phyloP scores from a whole-genome alignment of 1,140 invertebrate genomes.

The Potamilus streckersoni region DNA sequence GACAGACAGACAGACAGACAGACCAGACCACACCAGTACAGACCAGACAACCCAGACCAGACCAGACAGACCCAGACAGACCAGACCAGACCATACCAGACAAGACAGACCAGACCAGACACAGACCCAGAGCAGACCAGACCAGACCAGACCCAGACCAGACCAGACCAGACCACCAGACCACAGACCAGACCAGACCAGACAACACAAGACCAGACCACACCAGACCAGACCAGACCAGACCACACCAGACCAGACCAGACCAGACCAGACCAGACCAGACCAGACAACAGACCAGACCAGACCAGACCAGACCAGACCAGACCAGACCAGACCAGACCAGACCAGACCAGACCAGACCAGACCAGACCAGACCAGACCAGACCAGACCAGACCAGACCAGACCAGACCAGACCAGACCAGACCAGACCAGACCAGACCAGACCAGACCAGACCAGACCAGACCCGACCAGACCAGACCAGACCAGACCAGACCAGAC shows the following conservation, averaged over 20 bases:
- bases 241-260: slow-evolving; percentile 1
- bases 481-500: no score
- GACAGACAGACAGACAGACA: background rate
- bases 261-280: slow-evolving; percentile 5
- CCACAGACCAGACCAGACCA: background rate
- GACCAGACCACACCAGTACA: no score
- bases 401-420: background rate
- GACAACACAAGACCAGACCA: background rate
- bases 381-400: slow-evolving; percentile 9
- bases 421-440: slow-evolving; percentile 4
- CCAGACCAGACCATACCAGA: background rate
- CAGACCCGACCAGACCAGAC: no score
- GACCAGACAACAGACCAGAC: background rate
- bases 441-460: no score
- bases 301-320: background rate
- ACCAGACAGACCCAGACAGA: background rate
- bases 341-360: slow-evolving; percentile 5
- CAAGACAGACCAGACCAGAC: background rate
- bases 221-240: background rate
- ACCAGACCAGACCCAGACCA: background rate
- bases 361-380: slow-evolving; percentile 7
- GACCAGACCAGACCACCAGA: background rate
- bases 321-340: slow-evolving; percentile 7
- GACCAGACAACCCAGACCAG: background rate
- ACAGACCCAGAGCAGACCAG: background rate